Conservation (phyloP, 1,140 invertebrate genomes). For the Drosophila pachea region DNA sequence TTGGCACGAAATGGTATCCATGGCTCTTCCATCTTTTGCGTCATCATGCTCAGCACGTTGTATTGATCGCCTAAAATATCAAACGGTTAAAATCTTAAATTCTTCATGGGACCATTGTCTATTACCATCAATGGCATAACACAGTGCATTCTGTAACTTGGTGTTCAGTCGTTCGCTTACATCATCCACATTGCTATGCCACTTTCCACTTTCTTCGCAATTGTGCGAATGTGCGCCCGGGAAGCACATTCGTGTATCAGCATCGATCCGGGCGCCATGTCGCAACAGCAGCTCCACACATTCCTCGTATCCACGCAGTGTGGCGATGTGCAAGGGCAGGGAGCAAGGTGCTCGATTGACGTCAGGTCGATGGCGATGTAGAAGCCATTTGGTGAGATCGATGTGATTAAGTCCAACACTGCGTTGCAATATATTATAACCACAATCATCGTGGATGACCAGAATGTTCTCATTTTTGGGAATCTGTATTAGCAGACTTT, state of each 20-base stretch:
- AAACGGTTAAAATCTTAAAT: background rate
- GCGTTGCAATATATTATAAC: slow-evolving; percentile 86
- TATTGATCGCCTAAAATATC: slow-evolving; percentile 81
- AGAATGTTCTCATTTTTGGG: slow-evolving; percentile 80
- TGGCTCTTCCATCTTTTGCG: slow-evolving; percentile 85
- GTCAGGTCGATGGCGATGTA: slow-evolving; percentile 83
- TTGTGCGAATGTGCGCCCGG: slow-evolving; percentile 85
- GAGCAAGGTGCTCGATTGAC: slow-evolving; percentile 86
- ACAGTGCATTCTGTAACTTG: slow-evolving; percentile 86
- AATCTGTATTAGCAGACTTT: slow-evolving; percentile 83
- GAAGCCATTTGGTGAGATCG: slow-evolving; percentile 84
- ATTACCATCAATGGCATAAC: slow-evolving; percentile 84
- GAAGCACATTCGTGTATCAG: slow-evolving; percentile 83
- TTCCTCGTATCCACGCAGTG: slow-evolving; percentile 84
- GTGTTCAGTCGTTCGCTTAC: slow-evolving; percentile 79
- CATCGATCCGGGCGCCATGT: slow-evolving; percentile 81
- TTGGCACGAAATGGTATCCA: slow-evolving; percentile 82
- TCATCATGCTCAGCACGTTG: slow-evolving; percentile 82
- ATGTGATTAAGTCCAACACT: slow-evolving; percentile 86
- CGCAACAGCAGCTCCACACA: slow-evolving; percentile 81
- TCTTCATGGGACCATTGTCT: background rate
- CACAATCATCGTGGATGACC: slow-evolving; percentile 83
- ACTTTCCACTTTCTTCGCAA: slow-evolving; percentile 84
- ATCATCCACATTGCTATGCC: slow-evolving; percentile 74
- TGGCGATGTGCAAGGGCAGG: slow-evolving; percentile 86